These are phyloP conservation scores for Steinernema hermaphroditum DNA, from an alignment of 2,888 invertebrate genomes.

Conservation along the genomic window DNA sequence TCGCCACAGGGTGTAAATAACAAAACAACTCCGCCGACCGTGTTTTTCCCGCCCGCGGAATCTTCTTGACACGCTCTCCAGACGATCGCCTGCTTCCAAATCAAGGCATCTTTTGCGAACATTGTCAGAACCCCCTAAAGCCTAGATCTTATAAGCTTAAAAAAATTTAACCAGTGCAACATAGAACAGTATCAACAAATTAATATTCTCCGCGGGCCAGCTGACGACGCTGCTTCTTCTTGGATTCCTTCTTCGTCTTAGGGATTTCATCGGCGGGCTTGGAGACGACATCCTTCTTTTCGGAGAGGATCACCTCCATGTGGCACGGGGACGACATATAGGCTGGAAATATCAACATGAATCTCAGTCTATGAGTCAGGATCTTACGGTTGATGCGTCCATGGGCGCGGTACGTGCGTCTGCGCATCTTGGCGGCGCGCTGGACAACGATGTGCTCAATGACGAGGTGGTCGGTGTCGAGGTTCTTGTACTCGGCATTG, in stretches of 20 bases:
- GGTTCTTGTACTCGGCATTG: conserved; percentile 92
- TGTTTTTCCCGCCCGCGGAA: no score
- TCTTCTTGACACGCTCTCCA: no score
- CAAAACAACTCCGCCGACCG: no score
- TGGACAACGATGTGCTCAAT: conserved; percentile 94
- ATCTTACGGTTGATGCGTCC: conserved; percentile 91
- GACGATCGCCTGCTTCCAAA: no score
- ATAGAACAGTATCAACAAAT: conserved; percentile 39
- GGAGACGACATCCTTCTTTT: conserved; percentile 89
- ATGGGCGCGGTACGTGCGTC: conserved; percentile 96
- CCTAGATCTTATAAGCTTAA: no score
- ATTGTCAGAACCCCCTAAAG: no score
- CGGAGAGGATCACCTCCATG: conserved; percentile 93
- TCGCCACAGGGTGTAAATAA: no score
- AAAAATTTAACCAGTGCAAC: conserved; percentile 11
- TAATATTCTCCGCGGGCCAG: conserved; percentile 62
- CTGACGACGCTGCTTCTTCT: conserved; percentile 93
- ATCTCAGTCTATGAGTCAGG: conserved; percentile 7
- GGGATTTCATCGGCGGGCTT: conserved; percentile 76
- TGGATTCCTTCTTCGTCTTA: conserved; percentile 90
- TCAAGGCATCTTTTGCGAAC: no score
- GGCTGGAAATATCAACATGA: conserved; percentile 73
- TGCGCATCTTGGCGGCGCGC: conserved; percentile 91
- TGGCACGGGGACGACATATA: conserved; percentile 99
- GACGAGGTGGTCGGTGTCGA: conserved; percentile 93